Evolutionary conservation across 2,797 vertebrate genomes (phyloP), one percentile per base, ranked within the genome.

Genomic region (Cheirogaleus major): DNA sequence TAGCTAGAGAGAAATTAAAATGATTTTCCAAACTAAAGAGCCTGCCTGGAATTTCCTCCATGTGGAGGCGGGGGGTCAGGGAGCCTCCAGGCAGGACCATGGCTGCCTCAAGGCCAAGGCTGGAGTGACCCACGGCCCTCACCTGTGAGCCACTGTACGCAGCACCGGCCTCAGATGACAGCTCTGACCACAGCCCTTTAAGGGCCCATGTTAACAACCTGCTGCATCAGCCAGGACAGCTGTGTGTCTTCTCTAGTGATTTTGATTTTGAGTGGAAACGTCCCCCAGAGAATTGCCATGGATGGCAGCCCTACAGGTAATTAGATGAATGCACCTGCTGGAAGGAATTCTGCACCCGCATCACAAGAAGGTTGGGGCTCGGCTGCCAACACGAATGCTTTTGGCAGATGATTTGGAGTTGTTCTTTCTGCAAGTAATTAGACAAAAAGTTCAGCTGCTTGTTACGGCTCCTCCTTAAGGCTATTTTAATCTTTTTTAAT

Each of bases 391-490:
- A 72, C 17, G 20, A 12, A 25, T 4, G 67, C 9, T 95, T 63
- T n/a, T 20, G 78, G 72, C 87, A 94, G 88, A 70, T 32, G 57
- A 72, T 30, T 84, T 7, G 59, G 43, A 55, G 61, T 23, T 87
- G 86, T 70, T 92, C 81, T 88, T 73, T 87, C 93, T 80, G 78
- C 78, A 93, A 85, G 89, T 81, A 91, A 93, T 91, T 43, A 93
- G 45, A 96, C 80, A 72, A 75, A 95, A 95, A 67, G 57, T 87
- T 90, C 57, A 10, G 43, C 70, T 92, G 81, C 27, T 92, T 88
- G 61, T 67, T 52, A 83, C 72, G 59, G 1, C 72, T 80, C 79
- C 65, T 69, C 91, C 84, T 96, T 27, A 35, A 79, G 91, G 82
- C 88, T 84, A 55, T 22, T 69, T 63, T 41, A 25, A 72, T 86